Percentiles rank a stretch among this genome's conserved stretches.
phyloP scores from a whole-genome alignment of 2,888 invertebrate species.

The Mamestra brassicae region DNA sequence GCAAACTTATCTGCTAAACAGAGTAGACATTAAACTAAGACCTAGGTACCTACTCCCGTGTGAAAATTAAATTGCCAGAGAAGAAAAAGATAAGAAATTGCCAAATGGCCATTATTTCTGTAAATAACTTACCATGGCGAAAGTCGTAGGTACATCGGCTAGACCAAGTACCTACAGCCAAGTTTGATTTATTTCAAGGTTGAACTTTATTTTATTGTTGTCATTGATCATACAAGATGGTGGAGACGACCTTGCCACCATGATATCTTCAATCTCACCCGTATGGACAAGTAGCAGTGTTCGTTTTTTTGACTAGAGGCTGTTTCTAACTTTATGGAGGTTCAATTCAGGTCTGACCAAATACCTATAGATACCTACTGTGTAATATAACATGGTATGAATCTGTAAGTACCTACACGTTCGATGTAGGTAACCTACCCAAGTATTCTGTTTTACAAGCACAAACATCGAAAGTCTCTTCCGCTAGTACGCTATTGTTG shows the following conservation, averaged over 20 bases:
- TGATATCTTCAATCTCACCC: constrained; percentile 3
- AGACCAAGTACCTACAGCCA: neutral
- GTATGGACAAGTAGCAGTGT: neutral
- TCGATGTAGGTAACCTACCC: neutral
- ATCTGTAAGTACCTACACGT: neutral
- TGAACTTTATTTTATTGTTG: neutral
- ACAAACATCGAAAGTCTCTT: constrained; percentile 12
- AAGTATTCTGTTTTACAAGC: constrained; percentile 3
- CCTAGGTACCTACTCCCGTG: too few species aligned
- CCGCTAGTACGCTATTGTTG: constrained; percentile 16
- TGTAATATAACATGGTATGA: neutral
- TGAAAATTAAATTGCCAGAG: too few species aligned
- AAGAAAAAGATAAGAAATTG: neutral
- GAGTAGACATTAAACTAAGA: too few species aligned
- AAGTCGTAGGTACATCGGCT: neutral
- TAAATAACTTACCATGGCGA: neutral
- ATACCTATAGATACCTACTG: too few species aligned
- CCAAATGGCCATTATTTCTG: neutral
- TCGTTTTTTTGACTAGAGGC: neutral
- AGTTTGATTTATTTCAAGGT: constrained; percentile 16
- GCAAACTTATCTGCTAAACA: too few species aligned
- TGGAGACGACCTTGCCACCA: constrained; percentile 5
- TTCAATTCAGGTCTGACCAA: neutral
- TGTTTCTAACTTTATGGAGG: neutral
- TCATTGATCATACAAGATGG: neutral